These are phyloP conservation scores for Spilosoma lubricipeda DNA, from an alignment of 2,888 invertebrate species.

Conservation along the genomic window DNA sequence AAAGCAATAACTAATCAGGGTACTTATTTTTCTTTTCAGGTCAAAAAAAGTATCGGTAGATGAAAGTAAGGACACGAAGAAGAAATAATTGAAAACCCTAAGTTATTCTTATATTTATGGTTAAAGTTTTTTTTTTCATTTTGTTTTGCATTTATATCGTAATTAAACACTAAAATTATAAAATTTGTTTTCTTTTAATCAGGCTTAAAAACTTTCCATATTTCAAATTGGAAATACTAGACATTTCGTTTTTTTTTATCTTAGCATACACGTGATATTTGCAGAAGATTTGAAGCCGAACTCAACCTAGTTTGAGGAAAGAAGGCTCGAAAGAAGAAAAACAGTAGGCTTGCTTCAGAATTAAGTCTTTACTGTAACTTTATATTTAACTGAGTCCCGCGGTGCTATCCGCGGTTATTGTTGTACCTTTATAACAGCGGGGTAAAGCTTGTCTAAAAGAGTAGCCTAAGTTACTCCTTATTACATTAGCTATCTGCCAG, in stretches of 20 bases:
- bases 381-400: no score
- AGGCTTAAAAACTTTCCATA: not conserved
- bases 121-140: conserved; percentile 37
- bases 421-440: no score
- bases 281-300: not conserved
- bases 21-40: conserved; percentile 59
- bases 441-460: no score
- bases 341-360: no score
- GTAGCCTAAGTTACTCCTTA: no score
- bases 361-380: no score
- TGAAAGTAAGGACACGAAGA: conserved; percentile 63
- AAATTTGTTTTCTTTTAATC: not conserved
- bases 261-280: not conserved
- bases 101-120: conserved; percentile 54
- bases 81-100: conserved; percentile 53
- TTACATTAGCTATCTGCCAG: no score
- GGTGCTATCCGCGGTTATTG: no score
- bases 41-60: conserved; percentile 64
- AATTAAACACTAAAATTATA: conserved; percentile 42
- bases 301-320: no score
- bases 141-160: conserved; percentile 58
- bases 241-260: not conserved
- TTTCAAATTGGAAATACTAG: not conserved
- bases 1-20: not conserved
- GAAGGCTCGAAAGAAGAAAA: no score